Conservation (phyloP, 2,113 vertebrate species). For the Benitochromis conjunctus region DNA sequence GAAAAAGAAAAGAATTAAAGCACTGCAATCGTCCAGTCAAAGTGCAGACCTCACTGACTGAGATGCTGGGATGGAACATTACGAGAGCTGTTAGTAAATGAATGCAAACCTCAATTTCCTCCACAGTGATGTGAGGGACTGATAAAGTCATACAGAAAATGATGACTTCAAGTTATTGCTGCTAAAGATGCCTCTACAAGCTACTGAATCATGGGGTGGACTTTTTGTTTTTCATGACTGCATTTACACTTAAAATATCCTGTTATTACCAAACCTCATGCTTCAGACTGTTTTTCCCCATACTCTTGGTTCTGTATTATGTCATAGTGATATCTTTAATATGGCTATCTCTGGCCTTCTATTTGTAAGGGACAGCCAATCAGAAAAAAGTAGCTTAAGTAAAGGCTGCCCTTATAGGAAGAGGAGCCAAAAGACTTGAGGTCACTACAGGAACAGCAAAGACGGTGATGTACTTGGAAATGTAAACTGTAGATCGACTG, state of each 20-base stretch:
- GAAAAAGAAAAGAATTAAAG: background rate
- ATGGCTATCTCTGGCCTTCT: background rate
- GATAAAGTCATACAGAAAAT: background rate
- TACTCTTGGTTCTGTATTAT: background rate
- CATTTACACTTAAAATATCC: background rate
- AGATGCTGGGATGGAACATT: background rate
- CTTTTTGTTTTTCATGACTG: background rate
- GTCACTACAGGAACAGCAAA: background rate
- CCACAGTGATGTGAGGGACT: background rate
- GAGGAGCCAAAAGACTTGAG: background rate
- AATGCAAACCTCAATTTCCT: background rate
- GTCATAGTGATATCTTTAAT: background rate
- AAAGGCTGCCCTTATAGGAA: background rate
- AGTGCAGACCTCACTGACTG: background rate
- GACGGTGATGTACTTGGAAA: background rate
- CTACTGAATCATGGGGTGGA: background rate
- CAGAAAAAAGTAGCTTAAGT: background rate
- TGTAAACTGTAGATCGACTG: background rate
- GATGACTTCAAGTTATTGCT: background rate
- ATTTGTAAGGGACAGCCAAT: background rate
- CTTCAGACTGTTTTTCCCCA: background rate
- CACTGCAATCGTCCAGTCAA: background rate
- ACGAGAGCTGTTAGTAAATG: background rate
- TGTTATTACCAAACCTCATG: background rate
- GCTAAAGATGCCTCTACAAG: background rate